Base-by-base conservation (phyloP, 2,888 invertebrate species). In the Cancer borealis region DNA sequence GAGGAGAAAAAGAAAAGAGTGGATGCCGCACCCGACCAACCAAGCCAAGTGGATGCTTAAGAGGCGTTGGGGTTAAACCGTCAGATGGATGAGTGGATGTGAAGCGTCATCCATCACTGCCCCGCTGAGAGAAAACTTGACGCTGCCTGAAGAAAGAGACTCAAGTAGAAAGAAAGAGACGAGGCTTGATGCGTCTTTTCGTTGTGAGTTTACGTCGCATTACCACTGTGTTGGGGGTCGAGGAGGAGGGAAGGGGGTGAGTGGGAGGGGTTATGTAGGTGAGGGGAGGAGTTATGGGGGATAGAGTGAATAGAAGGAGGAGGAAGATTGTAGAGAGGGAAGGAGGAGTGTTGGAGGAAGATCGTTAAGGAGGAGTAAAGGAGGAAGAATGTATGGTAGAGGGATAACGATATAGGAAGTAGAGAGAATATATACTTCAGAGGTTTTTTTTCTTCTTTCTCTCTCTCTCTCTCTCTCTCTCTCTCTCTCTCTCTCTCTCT, bases 381-480 rank as follows among this genome's bases (percentile, higher is more conserved):
- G 54, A 54, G 54, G 54, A 54, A 54, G 54, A 54, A 12, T 54
- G 54, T 39, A 39, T 54, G 54, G 54, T 54, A 54, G 54, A 54
- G 54, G 54, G 14, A 54, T 39, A 39, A 39, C 0, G 39, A 39
- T 39, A 39, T 39, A 39, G 39, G 39, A 39, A 39, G 39, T 39
- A 39, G 39, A 39, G 39, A 2, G 39, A 39, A 39, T 39, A 2
- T 39, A 39, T 39, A 39, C 39, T 39, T 39, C 39, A 39, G 39
- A 39, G 39, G 1, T 39, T 0, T 3, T 54, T 54, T 54, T 3
- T 17, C 3, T 17, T 1, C 8, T 66, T 1, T 66, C 66, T 66
- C 66, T 66, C 66, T 66, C 66, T 66, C 66, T 66, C 66, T 66
- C 66, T 66, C 66, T 66, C 66, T 66, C 66, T 66, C 66, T 66